phyloP scores from a whole-genome alignment of 2,888 invertebrate genomes.

The Allophyes oxyacanthae region DNA sequence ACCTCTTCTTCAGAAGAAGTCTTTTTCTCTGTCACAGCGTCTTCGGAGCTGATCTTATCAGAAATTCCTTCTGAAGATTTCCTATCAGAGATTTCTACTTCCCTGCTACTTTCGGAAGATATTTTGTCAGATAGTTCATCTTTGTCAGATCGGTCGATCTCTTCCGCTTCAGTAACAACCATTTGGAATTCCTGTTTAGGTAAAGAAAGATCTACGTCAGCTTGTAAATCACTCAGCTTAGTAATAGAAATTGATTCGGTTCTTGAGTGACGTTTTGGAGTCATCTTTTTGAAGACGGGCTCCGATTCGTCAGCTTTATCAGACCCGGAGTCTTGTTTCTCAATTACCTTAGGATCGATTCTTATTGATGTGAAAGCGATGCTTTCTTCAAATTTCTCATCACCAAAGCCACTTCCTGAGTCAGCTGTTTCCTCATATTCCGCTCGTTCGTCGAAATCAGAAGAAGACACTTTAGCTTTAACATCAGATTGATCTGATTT shows the following conservation, averaged over 20 bases:
- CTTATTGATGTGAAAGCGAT: constrained; percentile 81
- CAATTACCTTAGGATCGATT: constrained; percentile 73
- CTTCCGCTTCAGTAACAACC: constrained; percentile 86
- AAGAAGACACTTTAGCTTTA: constrained; percentile 84
- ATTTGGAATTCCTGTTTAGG: constrained; percentile 84
- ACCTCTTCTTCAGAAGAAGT: constrained; percentile 85
- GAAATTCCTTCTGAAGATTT: constrained; percentile 88
- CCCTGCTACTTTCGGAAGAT: constrained; percentile 86
- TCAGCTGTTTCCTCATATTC: constrained; percentile 85
- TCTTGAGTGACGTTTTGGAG: constrained; percentile 84
- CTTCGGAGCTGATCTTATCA: constrained; percentile 86
- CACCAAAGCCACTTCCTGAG: constrained; percentile 86
- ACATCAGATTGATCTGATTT: constrained; percentile 87
- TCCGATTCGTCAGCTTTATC: constrained; percentile 76
- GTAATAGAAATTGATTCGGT: constrained; percentile 84
- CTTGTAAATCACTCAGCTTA: constrained; percentile 79
- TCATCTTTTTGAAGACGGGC: constrained; percentile 81
- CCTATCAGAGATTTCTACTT: constrained; percentile 85
- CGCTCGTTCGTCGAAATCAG: constrained; percentile 86
- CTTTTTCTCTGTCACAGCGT: constrained; percentile 86
- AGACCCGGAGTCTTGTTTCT: constrained; percentile 80
- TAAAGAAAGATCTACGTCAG: constrained; percentile 70
- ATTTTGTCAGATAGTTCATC: constrained; percentile 86
- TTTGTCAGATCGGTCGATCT: constrained; percentile 81
- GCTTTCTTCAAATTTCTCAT: constrained; percentile 86